Evolutionary conservation across 92 coral and sea anemone genomes (phyloP), one percentile per base, ranked within the genome.

Genomic region (Micromussa lordhowensis): DNA sequence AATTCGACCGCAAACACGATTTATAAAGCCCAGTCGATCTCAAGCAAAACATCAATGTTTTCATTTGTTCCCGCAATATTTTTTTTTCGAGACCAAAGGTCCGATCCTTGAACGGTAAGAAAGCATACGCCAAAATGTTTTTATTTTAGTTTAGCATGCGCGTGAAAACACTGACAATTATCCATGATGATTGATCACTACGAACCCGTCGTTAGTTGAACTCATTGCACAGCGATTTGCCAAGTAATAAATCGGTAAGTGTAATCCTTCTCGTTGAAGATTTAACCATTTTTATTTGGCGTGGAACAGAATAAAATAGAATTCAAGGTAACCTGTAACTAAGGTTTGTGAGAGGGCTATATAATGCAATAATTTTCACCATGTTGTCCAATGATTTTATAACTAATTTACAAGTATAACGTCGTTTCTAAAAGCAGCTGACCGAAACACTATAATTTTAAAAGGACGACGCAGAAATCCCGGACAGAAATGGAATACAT

Each of bases 21-120:
- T 14, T 51, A 28, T 24, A 18, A 73, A 73, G 26, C 14, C 29
- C 78, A 35, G 14, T 5, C 36, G 3, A 19, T 36, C 22, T 38
- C 51, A 54, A 79, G 63, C 68, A 53, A 29, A 81, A 36, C 75
- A 66, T 38, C 75, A 81, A 81, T 35, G 38, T 64, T 81, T 40
- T 61, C 26, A 68, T 81, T 6, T 81, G 82, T 12, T 57, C 12
- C 68, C 69, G 21, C 48, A 15, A 79, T 79, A 15, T 53, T 64
- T 5, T 26, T 58, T 36, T 36, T 63, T 26, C 7, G 66, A 18
- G 30, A 21, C 29, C n/a, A 12, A 26, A n/a, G 36, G 58, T 28
- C 61, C 21, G 44, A 78, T 24, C 38, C 31, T 24, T 36, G 17
- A 68, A 6, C 38, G 9, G 48, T 66, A 58, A n/a, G 61, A 68